Base-by-base conservation (phyloP, 2,113 vertebrate genomes). In the Genyomyrus donnyi region DNA sequence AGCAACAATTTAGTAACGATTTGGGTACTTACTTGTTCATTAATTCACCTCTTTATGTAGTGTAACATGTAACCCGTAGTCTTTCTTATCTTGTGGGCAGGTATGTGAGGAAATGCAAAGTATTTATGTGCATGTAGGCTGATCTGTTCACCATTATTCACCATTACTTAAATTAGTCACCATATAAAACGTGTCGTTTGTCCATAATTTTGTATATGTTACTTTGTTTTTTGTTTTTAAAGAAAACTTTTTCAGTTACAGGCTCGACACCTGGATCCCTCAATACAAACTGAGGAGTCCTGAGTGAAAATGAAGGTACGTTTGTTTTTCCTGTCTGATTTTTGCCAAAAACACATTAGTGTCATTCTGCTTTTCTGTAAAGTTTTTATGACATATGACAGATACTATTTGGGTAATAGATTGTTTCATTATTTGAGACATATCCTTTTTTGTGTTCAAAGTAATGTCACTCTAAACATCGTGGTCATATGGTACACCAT, bases 301-400 rank as follows among this genome's bases (percentile, higher is more conserved):
- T 84, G 15, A 56, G 48, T n/a, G 74, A 89, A 53, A 56, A 89
- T 89, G 88, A 89, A 89, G 88, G 88, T 89, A 84, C 83, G 74
- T 21, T 48, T 53, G 31, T 8, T n/a, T 70, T 48, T 88, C 45
- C 9, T 88, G 39, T 10, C 48, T 46, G 8, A n/a, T 87, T 10
- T 7, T 19, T 45, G 35, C 15, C 13, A 15, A 80, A 17, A 13
- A 66, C n/a, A 11, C 8, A n/a, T 27, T 42, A 21, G 3, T 80
- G 11, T 42, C 53, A 56, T 56, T 21, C 19, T 21, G 53, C 15
- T 9, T 39, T 42, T 17, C 15, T 80, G 31, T 80, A 39, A 39
- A 7, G 39, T 83, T 42, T 83, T 83, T 42, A 83, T 45, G 31
- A 5, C 77, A 83, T 31, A 45, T 19, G 42, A 83, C 77, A 83